Evolutionary conservation across 2,888 invertebrate genomes (phyloP), one percentile per base, ranked within the genome.

Genomic region (Rhagophthalmus giganteus): DNA sequence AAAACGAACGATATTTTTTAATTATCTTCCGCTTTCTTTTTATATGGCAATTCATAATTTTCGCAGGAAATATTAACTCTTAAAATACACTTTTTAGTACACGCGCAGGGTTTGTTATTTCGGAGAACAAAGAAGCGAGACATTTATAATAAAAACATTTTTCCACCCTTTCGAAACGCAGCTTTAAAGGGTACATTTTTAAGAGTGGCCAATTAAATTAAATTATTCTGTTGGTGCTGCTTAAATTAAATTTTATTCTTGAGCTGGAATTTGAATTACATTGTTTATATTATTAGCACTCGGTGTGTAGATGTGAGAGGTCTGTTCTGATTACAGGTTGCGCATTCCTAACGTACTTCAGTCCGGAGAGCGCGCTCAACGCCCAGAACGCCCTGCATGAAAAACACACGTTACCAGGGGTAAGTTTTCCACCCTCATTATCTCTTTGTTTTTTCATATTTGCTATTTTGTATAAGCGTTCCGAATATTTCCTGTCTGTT

Each of bases 301-400:
- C 37, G 20, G 48, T 34, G 40, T 53, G 33, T 32, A 46, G 41
- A 41, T 55, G 53, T 58, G 55, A 59, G 50, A 59, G 52, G 61
- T 54, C 50, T 59, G 58, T 69, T 70, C 60, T 73, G 64, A 72
- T 84, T 81, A 13, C 85, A 95, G 95, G 95, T 79, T 97, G 96
- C 84, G 96, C 96, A 76, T 97, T 97, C 82, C 85, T 98, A 79
- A 97, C 97, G 72, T 97, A 95, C 84, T 95, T 94, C 82, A 90
- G 87, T 77, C 89, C 94, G 75, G 96, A 96, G 78, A 94, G 93
- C 81, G 94, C 95, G 68, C 83, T 92, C 71, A 88, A 87, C 79
- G 93, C 94, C 76, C 93, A 94, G 81, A 83, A 88, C 77, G 87
- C 90, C 74, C 87, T 96, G 74, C 96, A 97, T 85, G 96, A 97